Base-by-base conservation (phyloP, 2,113 vertebrate genomes). In the Callopanchax toddi region DNA sequence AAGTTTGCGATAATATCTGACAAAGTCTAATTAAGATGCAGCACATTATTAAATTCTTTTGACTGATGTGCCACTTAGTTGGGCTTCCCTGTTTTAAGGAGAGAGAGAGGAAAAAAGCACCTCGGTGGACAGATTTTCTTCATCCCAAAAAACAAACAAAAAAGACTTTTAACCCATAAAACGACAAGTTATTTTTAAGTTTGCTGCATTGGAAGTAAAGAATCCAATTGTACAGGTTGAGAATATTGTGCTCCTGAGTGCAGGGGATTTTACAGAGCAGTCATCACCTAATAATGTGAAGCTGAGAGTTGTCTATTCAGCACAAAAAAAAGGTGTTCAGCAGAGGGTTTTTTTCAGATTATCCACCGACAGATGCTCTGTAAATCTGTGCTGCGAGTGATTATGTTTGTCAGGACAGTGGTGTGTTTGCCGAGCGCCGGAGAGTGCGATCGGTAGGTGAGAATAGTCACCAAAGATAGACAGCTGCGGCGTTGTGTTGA, bases 371-470 rank as follows among this genome's bases (percentile, higher is more conserved):
- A 79, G 86, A 74, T 81, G 55, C 73, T 75, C 46, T 40, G 43
- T 67, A 73, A 71, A 67, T 74, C 82, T 54, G 53, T 54, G 54
- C 65, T 34, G 37, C 49, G 64, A 65, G 59, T 71, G 83, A 86
- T 85, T 76, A 72, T 70, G 73, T 85, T 85, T 85, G 81, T 83
- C 79, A 83, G 66, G 76, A 76, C 42, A 40, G 25, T 56, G 64
- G 70, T 57, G 62, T 84, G 86, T 88, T 91, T 87, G 83, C 60
- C 3, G 53, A 79, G 78, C 80, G 66, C 62, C 56, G 72, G 62
- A 71, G 78, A 84, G 83, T 67, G 81, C 83, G 84, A 83, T 81
- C 77, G 85, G 61, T 40, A 66, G 57, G 72, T 57, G 76, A 76
- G 61, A 83, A 79, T 70, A 51, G 73, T 66, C 32, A 49, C 74